Evolutionary conservation across 2,888 invertebrate species (phyloP).

Genomic region (Pyrochroa serraticornis): DNA sequence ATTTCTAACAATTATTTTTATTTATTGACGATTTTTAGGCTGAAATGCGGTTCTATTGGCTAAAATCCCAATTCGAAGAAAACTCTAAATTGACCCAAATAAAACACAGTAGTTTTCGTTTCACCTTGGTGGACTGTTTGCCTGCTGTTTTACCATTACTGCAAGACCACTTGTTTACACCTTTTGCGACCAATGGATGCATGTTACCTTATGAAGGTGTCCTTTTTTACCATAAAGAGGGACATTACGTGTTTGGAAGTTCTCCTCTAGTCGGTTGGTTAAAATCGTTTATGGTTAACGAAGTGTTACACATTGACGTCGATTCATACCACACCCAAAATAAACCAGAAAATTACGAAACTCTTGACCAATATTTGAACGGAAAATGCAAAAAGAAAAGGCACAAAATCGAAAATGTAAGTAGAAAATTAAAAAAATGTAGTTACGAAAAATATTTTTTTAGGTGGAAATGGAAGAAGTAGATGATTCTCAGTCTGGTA

Average conservation of each 20-base stretch:
- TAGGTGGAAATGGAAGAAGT: constrained; percentile 20
- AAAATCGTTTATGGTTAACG: constrained; percentile 85
- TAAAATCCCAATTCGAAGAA: constrained; percentile 75
- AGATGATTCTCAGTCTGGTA: constrained; percentile 1
- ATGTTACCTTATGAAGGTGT: constrained; percentile 77
- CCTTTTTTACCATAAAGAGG: constrained; percentile 87
- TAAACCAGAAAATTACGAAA: constrained; percentile 61
- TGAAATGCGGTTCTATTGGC: constrained; percentile 85
- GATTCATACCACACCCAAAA: constrained; percentile 55
- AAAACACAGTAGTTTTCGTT: constrained; percentile 56
- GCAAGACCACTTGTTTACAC: constrained; percentile 55
- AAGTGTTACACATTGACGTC: constrained; percentile 67
- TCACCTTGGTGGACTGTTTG: constrained; percentile 61
- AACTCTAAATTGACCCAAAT: constrained; percentile 56
- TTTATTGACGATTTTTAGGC: constrained; percentile 63
- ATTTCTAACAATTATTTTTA: background rate
- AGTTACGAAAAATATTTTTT: constrained; percentile 8
- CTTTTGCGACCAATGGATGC: constrained; percentile 53
- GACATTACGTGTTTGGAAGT: constrained; percentile 73
- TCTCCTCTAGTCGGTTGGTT: constrained; percentile 94
- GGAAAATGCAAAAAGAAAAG: constrained; percentile 7
- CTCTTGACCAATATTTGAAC: constrained; percentile 61
- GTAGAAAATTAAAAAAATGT: background rate
- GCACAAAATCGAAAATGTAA: background rate
- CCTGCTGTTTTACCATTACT: constrained; percentile 60